Conservation (phyloP, 2,888 invertebrate species). For the Drosophila quinaria region DNA sequence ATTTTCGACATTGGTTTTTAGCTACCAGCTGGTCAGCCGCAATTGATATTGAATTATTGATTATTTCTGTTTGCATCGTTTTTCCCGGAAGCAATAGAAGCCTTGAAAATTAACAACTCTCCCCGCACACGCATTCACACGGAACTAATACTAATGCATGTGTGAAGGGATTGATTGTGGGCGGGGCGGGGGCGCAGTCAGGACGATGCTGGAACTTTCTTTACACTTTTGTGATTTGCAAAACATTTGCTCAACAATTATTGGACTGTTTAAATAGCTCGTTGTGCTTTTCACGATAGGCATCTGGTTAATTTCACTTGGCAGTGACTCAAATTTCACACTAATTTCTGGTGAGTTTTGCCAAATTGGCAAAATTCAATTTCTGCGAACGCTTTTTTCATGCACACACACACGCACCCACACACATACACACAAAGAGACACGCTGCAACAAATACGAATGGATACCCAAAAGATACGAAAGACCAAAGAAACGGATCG, state of each 20-base stretch:
- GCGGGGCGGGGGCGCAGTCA: constrained; percentile 21
- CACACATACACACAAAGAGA: constrained; percentile 11
- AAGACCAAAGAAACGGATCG: constrained; percentile 3
- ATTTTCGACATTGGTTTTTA: constrained; percentile 7
- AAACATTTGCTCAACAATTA: background rate
- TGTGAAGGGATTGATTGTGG: constrained; percentile 4
- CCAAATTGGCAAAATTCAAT: constrained; percentile 78
- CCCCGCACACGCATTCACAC: constrained; percentile 5
- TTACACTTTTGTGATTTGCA: constrained; percentile 6
- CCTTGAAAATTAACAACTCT: constrained; percentile 65
- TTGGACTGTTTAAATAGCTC: background rate
- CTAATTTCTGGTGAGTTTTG: constrained; percentile 53
- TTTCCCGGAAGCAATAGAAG: constrained; percentile 44
- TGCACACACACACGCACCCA: constrained; percentile 18
- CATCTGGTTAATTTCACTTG: constrained; percentile 5
- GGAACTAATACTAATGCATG: background rate
- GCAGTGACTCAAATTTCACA: constrained; percentile 65
- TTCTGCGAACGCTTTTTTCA: constrained; percentile 60
- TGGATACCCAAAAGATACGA: constrained; percentile 39
- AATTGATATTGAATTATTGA: constrained; percentile 43
- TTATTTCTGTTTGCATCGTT: constrained; percentile 40
- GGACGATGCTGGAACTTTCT: constrained; percentile 71
- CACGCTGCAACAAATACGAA: constrained; percentile 45
- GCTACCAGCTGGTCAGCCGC: constrained; percentile 55
- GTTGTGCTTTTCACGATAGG: constrained; percentile 4